A percentile compares a stretch with the other conserved stretches of the same genome.
Evolutionary conservation across 2,888 invertebrate species (phyloP).

Genomic region (Lapara coniferarum): DNA sequence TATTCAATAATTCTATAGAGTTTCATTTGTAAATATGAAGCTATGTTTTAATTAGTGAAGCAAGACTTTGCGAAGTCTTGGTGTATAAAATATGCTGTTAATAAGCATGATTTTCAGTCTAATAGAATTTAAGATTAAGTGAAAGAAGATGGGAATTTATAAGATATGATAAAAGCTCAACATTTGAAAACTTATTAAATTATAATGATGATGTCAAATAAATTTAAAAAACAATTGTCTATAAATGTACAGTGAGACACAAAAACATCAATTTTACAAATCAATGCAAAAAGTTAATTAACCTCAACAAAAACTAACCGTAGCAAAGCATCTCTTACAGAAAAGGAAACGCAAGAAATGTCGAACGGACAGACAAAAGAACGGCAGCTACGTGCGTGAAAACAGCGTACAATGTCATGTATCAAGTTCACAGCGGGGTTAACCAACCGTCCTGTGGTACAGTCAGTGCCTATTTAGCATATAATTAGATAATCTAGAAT

Average conservation of each 20-base stretch:
- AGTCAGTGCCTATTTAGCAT: slow-evolving; percentile 39
- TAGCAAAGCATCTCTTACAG: slow-evolving; percentile 29
- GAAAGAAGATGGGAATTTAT: too few species aligned
- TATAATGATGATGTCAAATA: too few species aligned
- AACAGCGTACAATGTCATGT: slow-evolving; percentile 81
- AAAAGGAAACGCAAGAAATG: slow-evolving; percentile 53
- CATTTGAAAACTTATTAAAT: too few species aligned
- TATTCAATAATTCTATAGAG: slow-evolving; percentile 18
- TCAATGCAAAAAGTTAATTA: not conserved
- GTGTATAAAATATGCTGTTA: too few species aligned
- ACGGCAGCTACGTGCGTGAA: slow-evolving; percentile 68
- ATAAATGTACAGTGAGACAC: not conserved
- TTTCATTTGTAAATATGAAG: slow-evolving; percentile 7
- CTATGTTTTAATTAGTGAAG: slow-evolving; percentile 14
- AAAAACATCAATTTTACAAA: not conserved
- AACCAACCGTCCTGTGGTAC: slow-evolving; percentile 64
- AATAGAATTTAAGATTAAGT: too few species aligned
- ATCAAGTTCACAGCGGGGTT: slow-evolving; percentile 78
- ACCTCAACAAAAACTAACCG: slow-evolving; percentile 14
- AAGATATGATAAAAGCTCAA: too few species aligned
- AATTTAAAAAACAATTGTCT: too few species aligned
- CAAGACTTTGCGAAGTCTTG: not conserved
- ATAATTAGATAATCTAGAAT: not conserved
- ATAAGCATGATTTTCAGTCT: too few species aligned
- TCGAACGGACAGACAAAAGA: slow-evolving; percentile 50